Conservation (phyloP, 2,888 invertebrate species). For the Diplolepis rosae region DNA sequence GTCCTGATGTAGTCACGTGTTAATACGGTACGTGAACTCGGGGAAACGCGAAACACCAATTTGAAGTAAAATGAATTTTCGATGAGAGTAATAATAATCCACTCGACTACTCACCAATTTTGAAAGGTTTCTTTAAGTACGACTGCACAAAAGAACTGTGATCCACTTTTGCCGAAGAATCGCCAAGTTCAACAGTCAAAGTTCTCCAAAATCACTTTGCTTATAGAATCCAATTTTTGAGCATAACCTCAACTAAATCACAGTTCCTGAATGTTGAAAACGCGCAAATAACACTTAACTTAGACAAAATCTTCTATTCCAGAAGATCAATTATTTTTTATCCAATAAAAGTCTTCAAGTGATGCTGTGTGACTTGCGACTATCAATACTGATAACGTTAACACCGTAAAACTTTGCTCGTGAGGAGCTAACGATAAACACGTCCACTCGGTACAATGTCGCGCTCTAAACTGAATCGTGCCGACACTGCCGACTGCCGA, state of each 20-base stretch:
- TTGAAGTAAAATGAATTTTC: background rate
- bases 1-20: background rate
- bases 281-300: constrained; percentile 7
- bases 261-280: background rate
- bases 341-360: background rate
- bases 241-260: constrained; percentile 1
- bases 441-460: constrained; percentile 62
- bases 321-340: background rate
- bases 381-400: background rate
- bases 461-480: constrained; percentile 65
- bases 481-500: constrained; percentile 62
- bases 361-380: background rate
- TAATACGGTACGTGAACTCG: background rate
- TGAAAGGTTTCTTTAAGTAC: constrained; percentile 63
- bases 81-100: background rate
- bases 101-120: constrained; percentile 67
- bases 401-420: constrained; percentile 19
- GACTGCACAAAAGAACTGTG: constrained; percentile 57
- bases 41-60: background rate
- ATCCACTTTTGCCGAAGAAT: constrained; percentile 63
- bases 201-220: constrained; percentile 10
- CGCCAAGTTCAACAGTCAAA: constrained; percentile 14
- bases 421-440: constrained; percentile 35
- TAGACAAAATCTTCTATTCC: constrained; percentile 6
- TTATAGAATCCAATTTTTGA: constrained; percentile 2